Evolutionary conservation across 1,140 invertebrate genomes (phyloP).

Genomic region (Ectropis grisescens): DNA sequence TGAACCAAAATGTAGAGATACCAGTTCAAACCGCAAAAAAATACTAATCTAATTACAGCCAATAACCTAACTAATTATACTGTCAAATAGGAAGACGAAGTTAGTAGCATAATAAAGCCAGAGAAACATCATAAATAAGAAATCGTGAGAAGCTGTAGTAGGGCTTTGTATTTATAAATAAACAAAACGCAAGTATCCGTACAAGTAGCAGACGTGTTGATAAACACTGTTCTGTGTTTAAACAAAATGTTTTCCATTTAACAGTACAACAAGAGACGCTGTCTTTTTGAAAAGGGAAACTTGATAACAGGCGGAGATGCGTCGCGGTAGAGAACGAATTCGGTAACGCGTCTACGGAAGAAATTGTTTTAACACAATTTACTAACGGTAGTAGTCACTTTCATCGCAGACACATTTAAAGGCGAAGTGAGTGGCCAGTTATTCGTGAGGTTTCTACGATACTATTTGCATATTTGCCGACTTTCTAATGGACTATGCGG

Average conservation of each 20-base stretch:
- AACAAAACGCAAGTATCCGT: constrained; percentile 30
- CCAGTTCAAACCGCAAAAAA: too few species aligned
- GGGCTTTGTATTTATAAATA: constrained; percentile 25
- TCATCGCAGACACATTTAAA: constrained; percentile 65
- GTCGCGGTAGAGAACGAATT: constrained; percentile 5
- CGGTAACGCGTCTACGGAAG: constrained; percentile 14
- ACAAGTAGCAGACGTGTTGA: constrained; percentile 24
- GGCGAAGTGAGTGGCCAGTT: constrained; percentile 64
- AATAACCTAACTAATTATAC: too few species aligned
- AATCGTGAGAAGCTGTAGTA: constrained; percentile 17
- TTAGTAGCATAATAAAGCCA: too few species aligned
- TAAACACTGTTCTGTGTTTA: constrained; percentile 33
- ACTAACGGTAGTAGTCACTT: constrained; percentile 62
- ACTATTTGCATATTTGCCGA: constrained; percentile 69
- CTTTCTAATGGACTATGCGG: constrained; percentile 67
- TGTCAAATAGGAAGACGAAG: too few species aligned
- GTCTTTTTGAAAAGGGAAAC: constrained; percentile 11
- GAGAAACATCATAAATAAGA: constrained; percentile 2
- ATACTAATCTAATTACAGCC: too few species aligned
- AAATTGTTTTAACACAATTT: constrained; percentile 53
- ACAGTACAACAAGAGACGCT: constrained; percentile 11
- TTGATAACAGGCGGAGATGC: constrained; percentile 6
- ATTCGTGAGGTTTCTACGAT: constrained; percentile 68
- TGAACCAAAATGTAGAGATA: too few species aligned
- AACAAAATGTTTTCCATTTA: constrained; percentile 19